Base-by-base conservation (phyloP, 1,140 invertebrate species). In the Phenacoccus solenopsis region DNA sequence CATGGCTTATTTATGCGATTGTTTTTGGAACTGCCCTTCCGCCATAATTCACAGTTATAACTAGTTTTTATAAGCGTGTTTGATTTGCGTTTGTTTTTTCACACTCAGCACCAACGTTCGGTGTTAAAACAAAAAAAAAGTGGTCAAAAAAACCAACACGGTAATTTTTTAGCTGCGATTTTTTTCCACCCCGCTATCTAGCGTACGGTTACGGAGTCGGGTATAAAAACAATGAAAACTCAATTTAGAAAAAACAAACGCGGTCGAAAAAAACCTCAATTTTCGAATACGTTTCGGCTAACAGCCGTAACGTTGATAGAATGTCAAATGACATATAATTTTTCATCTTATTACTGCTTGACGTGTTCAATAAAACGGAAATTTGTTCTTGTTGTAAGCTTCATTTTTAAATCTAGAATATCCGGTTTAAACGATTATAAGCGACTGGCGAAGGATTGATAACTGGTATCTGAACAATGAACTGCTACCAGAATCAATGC, bases 281-380 rank as follows among this genome's bases (percentile, higher is more conserved):
- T 49, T 49, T 49, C 20, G 20, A 49, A 49, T 49, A 49, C 38
- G 38, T 49, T 49, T 49, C 38, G 16, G 5, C 38, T 49, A 49
- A 49, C 38, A 49, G 38, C 38, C 38, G 38, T 49, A 49, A 49
- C 38, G 38, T 49, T 49, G 38, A 49, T 49, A 49, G 38, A 49
- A 49, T 49, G 38, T 49, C 38, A 49, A 49, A 49, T 49, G 38
- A n/a, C 38, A 49, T 49, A 49, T 49, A 49, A 49, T 49, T 49
- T 49, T 49, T 49, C 38, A 49, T 49, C 38, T 49, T 49, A 49
- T 49, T 49, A 49, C 38, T 2, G 5, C 5, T n/a, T 49, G 38
- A 49, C 38, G 38, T 49, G 38, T 49, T 49, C 38, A 49, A 49
- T 49, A 49, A 49, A 49, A 49, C 38, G 38, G 38, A 49, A 49